Percentiles rank a stretch among this genome's conserved stretches.
phyloP scores from a whole-genome alignment of 2,888 invertebrate genomes.

The Papilio protenor region DNA sequence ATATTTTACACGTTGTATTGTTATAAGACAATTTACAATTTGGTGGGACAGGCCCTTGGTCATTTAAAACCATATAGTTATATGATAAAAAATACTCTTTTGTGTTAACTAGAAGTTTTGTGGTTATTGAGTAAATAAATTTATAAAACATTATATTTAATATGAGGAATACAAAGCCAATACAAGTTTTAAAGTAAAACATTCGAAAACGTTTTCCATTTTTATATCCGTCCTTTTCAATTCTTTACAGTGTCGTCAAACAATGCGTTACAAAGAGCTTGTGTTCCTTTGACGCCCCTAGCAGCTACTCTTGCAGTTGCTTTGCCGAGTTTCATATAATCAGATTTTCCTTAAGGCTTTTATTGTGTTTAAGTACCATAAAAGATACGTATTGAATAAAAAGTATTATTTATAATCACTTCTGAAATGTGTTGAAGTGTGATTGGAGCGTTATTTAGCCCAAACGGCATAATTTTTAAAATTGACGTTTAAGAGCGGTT shows the following conservation, averaged over 20 bases:
- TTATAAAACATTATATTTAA: too few relatives aligned
- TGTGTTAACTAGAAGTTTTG: too few relatives aligned
- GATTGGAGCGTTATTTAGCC: neutral
- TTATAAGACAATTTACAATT: too few relatives aligned
- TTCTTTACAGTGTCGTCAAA: slow-evolving; percentile 26
- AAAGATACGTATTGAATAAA: neutral
- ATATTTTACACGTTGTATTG: too few relatives aligned
- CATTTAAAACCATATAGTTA: too few relatives aligned
- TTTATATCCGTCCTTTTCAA: slow-evolving; percentile 14
- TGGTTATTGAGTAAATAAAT: too few relatives aligned
- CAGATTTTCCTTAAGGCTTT: slow-evolving; percentile 7
- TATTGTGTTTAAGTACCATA: slow-evolving; percentile 4
- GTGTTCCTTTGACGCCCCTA: slow-evolving; percentile 39
- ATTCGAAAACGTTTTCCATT: slow-evolving; percentile 2
- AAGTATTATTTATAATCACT: neutral
- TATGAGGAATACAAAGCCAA: neutral
- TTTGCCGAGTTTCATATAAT: slow-evolving; percentile 30
- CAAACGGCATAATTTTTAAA: neutral
- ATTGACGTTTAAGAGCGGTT: neutral
- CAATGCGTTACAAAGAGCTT: slow-evolving; percentile 40
- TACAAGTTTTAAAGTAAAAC: neutral
- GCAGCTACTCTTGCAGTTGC: slow-evolving; percentile 22
- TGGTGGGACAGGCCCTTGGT: too few relatives aligned
- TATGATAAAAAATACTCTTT: too few relatives aligned
- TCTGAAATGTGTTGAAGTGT: neutral